phyloP scores from a whole-genome alignment of 1,140 invertebrate genomes.

The Hypothenemus hampei region DNA sequence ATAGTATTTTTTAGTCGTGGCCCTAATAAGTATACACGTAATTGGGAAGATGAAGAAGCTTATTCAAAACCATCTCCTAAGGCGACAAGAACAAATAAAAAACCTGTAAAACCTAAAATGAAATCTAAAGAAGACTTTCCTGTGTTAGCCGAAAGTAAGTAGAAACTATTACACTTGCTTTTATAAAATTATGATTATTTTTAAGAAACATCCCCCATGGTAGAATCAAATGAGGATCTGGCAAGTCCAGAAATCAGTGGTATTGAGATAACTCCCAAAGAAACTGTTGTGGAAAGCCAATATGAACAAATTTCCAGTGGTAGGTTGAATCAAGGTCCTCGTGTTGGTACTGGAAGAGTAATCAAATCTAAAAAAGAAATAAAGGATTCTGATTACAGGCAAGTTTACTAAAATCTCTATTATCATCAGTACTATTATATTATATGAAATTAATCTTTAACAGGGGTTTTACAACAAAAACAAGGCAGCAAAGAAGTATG shows the following conservation, averaged over 20 bases:
- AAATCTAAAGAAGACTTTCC: conserved; percentile 36
- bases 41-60: conserved; percentile 88
- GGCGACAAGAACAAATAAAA: conserved; percentile 12
- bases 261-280: too few relatives aligned
- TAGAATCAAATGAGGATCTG: too few relatives aligned
- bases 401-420: background rate
- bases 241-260: too few relatives aligned
- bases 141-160: conserved; percentile 21
- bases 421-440: too few relatives aligned
- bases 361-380: conserved; percentile 38
- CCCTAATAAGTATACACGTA: conserved; percentile 84
- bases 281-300: too few relatives aligned
- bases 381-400: conserved; percentile 38
- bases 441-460: too few relatives aligned
- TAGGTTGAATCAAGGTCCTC: background rate
- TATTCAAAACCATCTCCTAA: conserved; percentile 53
- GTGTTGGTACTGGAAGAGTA: conserved; percentile 37
- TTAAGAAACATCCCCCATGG: too few relatives aligned
- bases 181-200: too few relatives aligned
- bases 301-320: too few relatives aligned
- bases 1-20: conserved; percentile 64
- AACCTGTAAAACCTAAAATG: too few relatives aligned
- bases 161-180: too few relatives aligned
- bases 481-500: conserved; percentile 32
- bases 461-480: conserved; percentile 41